Evolutionary conservation across 2,113 vertebrate genomes (phyloP), one percentile per base, ranked within the genome.

Genomic region (Rhineura floridana): DNA sequence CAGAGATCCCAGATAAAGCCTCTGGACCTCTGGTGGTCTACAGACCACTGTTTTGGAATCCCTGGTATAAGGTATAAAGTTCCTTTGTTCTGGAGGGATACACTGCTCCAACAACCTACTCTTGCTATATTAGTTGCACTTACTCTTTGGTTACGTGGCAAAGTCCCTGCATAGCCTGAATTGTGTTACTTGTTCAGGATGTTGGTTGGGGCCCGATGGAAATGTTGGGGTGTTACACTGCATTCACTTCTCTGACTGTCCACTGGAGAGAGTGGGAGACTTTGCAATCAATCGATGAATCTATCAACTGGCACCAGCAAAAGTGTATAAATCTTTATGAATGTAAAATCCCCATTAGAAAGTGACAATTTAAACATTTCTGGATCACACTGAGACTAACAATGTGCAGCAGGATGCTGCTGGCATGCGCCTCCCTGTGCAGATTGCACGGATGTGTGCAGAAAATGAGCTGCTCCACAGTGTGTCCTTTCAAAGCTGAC

Each of bases 281-380:
- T 55, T 50, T 87, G 78, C 90, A 88, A 85, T 82, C 82, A 75
- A 83, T 85, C 90, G 84, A 93, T 90, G 83, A 87, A 90, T 90
- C 89, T 93, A 91, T 93, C 90, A 94, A 73, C 80, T 73, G 78
- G 80, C 90, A 91, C 79, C 76, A 67, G 81, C 42, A 44, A 83
- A 90, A 93, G 92, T 90, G 92, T 92, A 89, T 93, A 92, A 93
- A 95, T 90, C 94, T 90, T 89, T 90, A 90, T 90, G 91, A 90
- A 88, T 95, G 93, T 92, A 87, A 93, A 90, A 88, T 93, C 86
- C 78, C 86, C 85, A 8, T 55, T 92, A 93, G 91, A 76, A 67
- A 93, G 70, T 62, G 86, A 92, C 89, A 93, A 93, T 94, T 91
- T 93, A 90, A 91, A 94, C 93, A 90, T 94, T 94, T 92, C 90